These are phyloP conservation scores for Petrocephalus schoutedeni DNA, from an alignment of 2,797 vertebrate genomes.

Conservation along the genomic window DNA sequence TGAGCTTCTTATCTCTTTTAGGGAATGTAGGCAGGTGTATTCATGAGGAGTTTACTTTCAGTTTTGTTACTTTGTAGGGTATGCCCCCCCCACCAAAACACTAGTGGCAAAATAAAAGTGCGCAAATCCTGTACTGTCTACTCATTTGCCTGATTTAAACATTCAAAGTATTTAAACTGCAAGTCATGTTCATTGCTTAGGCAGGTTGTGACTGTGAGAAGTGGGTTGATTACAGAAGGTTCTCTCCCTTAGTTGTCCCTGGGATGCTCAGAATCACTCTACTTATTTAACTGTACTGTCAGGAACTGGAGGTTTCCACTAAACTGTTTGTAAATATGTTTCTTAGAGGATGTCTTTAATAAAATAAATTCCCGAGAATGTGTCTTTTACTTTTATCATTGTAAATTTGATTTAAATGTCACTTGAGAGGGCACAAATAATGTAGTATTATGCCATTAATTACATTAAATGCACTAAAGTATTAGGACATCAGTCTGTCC, in stretches of 20 bases:
- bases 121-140: too few species aligned
- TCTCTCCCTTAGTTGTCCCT: background rate
- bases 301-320: slow-evolving; percentile 26
- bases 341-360: slow-evolving; percentile 44
- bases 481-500: background rate
- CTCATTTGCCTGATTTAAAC: background rate
- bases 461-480: background rate
- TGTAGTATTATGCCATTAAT: background rate
- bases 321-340: slow-evolving; percentile 44
- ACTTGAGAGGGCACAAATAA: background rate
- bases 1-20: background rate
- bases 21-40: background rate
- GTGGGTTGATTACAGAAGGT: background rate
- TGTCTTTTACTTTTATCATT: background rate
- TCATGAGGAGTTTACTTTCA: background rate
- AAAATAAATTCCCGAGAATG: slow-evolving; percentile 29
- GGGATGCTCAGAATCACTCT: slow-evolving; percentile 14
- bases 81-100: background rate
- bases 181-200: background rate
- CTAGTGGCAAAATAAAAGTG: too few species aligned
- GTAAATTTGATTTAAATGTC: background rate
- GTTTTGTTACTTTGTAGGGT: background rate
- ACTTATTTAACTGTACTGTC: slow-evolving; percentile 25
- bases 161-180: background rate
- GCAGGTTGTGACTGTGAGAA: background rate